These are phyloP conservation scores for Lepeophtheirus nordmannii DNA, from an alignment of 2,888 invertebrate genomes.

Conservation along the genomic window DNA sequence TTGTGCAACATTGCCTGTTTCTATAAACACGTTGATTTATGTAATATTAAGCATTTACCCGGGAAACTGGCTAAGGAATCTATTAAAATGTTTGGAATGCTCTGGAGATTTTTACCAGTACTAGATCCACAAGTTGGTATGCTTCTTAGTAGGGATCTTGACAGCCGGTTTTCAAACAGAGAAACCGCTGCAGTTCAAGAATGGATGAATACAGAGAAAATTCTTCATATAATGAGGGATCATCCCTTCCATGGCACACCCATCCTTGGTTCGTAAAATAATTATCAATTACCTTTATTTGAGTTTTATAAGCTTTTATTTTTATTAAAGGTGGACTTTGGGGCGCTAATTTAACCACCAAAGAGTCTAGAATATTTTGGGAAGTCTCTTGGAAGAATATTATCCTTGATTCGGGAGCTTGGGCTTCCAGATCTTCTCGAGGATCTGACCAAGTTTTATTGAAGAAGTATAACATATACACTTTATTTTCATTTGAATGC, in stretches of 20 bases:
- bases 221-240: constrained; percentile 26
- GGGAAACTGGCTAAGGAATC: constrained; percentile 9
- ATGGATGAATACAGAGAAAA: constrained; percentile 24
- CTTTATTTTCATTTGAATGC: background rate
- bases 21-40: constrained; percentile 4
- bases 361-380: constrained; percentile 15
- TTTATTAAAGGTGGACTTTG: constrained; percentile 7
- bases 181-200: constrained; percentile 26
- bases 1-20: constrained; percentile 5
- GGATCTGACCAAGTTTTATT: constrained; percentile 20
- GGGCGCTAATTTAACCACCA: constrained; percentile 3
- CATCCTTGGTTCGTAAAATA: constrained; percentile 23
- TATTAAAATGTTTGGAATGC: constrained; percentile 14
- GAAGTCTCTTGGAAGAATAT: constrained; percentile 14
- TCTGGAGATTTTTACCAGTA: constrained; percentile 21
- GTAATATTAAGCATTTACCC: constrained; percentile 11
- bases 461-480: background rate
- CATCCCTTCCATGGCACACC: constrained; percentile 22
- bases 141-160: constrained; percentile 24
- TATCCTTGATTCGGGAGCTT: constrained; percentile 6
- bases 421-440: background rate
- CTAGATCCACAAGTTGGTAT: constrained; percentile 23
- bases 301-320: background rate
- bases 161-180: constrained; percentile 24
- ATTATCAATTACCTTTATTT: background rate